A percentile compares a stretch with the other conserved stretches of the same genome.
Conservation (phyloP, 2,797 vertebrate genomes). For the Characodon lateralis region DNA sequence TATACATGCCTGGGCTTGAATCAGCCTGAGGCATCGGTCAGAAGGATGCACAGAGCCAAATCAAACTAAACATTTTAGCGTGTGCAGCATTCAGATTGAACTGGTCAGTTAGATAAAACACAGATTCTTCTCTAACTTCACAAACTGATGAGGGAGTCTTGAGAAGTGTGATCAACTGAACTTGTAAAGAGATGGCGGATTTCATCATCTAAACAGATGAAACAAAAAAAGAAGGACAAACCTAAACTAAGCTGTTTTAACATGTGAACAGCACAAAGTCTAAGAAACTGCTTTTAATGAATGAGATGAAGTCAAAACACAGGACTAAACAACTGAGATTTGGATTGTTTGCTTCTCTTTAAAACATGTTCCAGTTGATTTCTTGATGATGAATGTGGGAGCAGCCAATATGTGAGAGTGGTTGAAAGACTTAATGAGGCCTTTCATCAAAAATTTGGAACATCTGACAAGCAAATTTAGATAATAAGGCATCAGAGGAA, state of each 20-base stretch:
- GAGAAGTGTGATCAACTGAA: constrained; percentile 13
- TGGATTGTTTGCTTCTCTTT: background rate
- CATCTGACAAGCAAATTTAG: constrained; percentile 3
- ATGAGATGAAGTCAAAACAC: background rate
- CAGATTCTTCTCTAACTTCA: constrained; percentile 19
- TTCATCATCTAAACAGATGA: constrained; percentile 24
- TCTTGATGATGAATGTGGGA: background rate
- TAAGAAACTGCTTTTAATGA: constrained; percentile 6
- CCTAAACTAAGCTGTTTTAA: background rate
- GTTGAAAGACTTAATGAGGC: constrained; percentile 8
- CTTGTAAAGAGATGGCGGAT: constrained; percentile 26
- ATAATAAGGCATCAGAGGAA: background rate
- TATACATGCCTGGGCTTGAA: no score
- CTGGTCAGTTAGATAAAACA: constrained; percentile 14
- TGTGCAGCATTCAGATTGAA: background rate
- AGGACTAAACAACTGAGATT: background rate
- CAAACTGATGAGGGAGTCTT: background rate
- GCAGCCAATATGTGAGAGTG: background rate
- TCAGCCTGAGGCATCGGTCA: no score
- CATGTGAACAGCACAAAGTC: background rate
- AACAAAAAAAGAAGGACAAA: constrained; percentile 6
- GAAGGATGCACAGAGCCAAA: no score
- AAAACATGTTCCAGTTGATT: background rate
- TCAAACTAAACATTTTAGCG: no score
- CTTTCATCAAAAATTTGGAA: background rate